Conservation (phyloP, 1,140 invertebrate genomes). For the Pseudomyrmex gracilis region DNA sequence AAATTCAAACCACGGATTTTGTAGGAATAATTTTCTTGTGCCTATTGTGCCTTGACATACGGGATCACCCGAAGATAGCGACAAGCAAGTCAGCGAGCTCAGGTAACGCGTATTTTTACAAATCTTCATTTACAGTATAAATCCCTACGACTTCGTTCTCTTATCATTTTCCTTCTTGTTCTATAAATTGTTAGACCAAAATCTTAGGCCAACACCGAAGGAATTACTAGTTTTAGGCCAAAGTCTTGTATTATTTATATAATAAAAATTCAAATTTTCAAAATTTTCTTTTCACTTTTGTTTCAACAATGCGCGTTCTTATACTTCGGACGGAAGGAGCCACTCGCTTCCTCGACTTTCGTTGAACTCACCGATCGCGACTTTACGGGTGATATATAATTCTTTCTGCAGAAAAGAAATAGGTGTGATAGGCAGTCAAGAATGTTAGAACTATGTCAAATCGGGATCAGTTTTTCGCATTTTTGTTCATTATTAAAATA, state of each 20-base stretch:
- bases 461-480: constrained; percentile 25
- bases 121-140: constrained; percentile 22
- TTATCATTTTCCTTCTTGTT: background rate
- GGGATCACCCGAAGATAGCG: constrained; percentile 7
- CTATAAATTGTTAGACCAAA: constrained; percentile 70
- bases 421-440: constrained; percentile 70
- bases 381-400: background rate
- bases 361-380: constrained; percentile 37
- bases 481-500: background rate
- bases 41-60: background rate
- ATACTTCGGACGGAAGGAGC: background rate
- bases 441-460: constrained; percentile 59
- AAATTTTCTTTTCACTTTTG: constrained; percentile 35
- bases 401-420: constrained; percentile 62
- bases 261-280: constrained; percentile 63
- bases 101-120: constrained; percentile 6
- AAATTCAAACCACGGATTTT: background rate
- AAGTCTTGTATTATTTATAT: constrained; percentile 57
- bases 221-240: constrained; percentile 71
- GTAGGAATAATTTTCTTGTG: background rate
- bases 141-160: background rate
- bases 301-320: constrained; percentile 5
- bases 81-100: constrained; percentile 36
- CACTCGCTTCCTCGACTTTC: background rate
- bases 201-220: constrained; percentile 71